phyloP scores from a whole-genome alignment of 2,888 invertebrate species.

The Nematopogon swammerdamellus region DNA sequence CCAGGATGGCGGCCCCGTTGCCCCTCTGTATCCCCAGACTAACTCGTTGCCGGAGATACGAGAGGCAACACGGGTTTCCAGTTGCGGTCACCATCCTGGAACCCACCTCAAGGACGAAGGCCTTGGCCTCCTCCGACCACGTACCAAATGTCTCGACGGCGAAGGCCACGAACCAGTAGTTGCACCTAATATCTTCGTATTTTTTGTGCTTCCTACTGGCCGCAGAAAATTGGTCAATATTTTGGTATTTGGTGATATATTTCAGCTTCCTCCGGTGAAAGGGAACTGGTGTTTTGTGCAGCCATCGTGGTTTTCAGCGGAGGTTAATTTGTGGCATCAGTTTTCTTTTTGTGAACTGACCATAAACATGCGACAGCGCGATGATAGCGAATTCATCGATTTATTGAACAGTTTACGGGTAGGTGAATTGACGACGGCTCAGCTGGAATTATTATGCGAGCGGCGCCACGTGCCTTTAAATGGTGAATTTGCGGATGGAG shows the following conservation, averaged over 20 bases:
- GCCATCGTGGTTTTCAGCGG: conserved; percentile 11
- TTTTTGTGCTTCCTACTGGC: too few relatives aligned
- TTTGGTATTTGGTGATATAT: conserved; percentile 14
- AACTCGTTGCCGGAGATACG: too few relatives aligned
- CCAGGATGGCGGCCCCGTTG: too few relatives aligned
- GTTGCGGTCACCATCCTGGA: too few relatives aligned
- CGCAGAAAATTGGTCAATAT: too few relatives aligned
- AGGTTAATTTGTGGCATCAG: conserved; percentile 16
- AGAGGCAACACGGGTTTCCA: too few relatives aligned
- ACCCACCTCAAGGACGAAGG: too few relatives aligned
- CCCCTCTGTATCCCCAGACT: too few relatives aligned
- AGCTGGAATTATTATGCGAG: conserved; percentile 13
- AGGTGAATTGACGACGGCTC: conserved; percentile 14
- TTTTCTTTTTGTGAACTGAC: conserved; percentile 18
- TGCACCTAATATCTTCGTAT: too few relatives aligned
- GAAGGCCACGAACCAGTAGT: too few relatives aligned
- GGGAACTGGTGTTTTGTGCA: conserved; percentile 16
- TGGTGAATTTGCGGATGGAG: conserved; percentile 15
- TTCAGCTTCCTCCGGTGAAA: conserved; percentile 18
- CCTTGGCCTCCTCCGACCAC: too few relatives aligned
- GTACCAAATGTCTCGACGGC: too few relatives aligned
- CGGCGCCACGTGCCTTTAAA: conserved; percentile 10
- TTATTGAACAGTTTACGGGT: conserved; percentile 16
- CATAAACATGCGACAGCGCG: conserved; percentile 20
- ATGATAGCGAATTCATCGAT: conserved; percentile 16